Base-by-base conservation (phyloP, 2,113 vertebrate genomes). In the Kryptolebias marmoratus region DNA sequence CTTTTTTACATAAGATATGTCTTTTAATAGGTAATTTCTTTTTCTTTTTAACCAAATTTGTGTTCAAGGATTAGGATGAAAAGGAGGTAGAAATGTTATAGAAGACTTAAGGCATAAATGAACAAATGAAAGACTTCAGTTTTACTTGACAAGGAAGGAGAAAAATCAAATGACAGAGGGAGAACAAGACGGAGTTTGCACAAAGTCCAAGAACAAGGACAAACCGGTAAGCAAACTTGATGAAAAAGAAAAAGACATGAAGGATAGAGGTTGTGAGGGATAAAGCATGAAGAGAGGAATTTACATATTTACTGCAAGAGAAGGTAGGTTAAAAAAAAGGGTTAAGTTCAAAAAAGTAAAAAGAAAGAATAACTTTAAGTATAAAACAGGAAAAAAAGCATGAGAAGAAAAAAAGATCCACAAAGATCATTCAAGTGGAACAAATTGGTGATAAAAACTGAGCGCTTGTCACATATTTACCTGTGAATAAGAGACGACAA, bases 1-100 rank as follows among this genome's bases (percentile, higher is more conserved):
- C 65, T 63, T 78, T 73, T 84, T 80, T 85, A 75, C 81, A 81
- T 64, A 67, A 76, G 57, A 89, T 83, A 83, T 39, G 18, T 72
- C 55, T 89, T 86, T 76, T 64, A 69, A 66, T 52, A 14, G 75
- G 58, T 81, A 44, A 42, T 10, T 42, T 10, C 39, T 72, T 74
- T 81, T 77, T 80, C 79, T 83, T 52, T 48, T 10, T 4, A 48
- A 44, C 18, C 12, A 42, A 86, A 87, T 84, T 72, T 75, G 85
- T 83, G 56, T 78, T 64, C 81, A 32, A 44, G 12, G 54, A 68
- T 71, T 82, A 18, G 67, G 79, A 87, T 75, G 76, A 80, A 80
- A 71, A 45, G 81, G 53, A 68, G 79, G 77, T 79, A 8, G 10
- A 66, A 60, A 70, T 59, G 82, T 81, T 69, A 68, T 36, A 31